Evolutionary conservation across 2,797 vertebrate genomes (phyloP), one percentile per base, ranked within the genome.

Genomic region (Gadopsis marmoratus): DNA sequence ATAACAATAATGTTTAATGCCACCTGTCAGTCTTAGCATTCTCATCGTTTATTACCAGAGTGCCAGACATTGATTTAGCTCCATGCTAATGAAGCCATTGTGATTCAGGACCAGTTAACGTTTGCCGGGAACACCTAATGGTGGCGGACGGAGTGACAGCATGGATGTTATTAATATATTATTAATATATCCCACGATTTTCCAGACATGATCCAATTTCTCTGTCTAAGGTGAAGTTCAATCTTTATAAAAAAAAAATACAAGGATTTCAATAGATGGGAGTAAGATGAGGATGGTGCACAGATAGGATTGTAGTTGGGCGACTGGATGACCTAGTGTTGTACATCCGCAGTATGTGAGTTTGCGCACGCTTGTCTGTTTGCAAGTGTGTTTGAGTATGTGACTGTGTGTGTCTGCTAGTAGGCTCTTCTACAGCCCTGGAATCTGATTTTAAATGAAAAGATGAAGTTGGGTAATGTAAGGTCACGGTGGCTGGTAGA

Each of bases 21-120:
- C 86, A 88, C 83, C 92, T 90, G 92, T 92, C 93, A 91, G 83
- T 93, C 92, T 85, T 0, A 80, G 89, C 86, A 88, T 93, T 73
- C 80, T 81, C 86, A 90, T 93, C 86, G 53, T 89, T 86, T 89
- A 92, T 95, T 93, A 93, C 80, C 33, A 31, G 35, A 60, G 88
- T 78, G 81, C 62, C 54, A 76, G 84, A 84, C 81, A 63, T 78
- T 83, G 88, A 93, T 93, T 93, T 86, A 85, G 61, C 86, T 29
- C 16, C 47, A 12, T 65, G 0, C 64, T 94, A 93, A 95, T 92
- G 90, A 92, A 86, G 85, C 51, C 88, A 92, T 93, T 91, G 86
- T 51, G 74, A 95, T 94, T 94, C 93, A 84, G 85, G 68, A 61
- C 61, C 67, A 56, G 89, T 83, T 88, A 90, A 75, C 74, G 35